These are phyloP conservation scores for Drosophila ezoana DNA, from an alignment of 2,888 invertebrate species.

Conservation along the genomic window DNA sequence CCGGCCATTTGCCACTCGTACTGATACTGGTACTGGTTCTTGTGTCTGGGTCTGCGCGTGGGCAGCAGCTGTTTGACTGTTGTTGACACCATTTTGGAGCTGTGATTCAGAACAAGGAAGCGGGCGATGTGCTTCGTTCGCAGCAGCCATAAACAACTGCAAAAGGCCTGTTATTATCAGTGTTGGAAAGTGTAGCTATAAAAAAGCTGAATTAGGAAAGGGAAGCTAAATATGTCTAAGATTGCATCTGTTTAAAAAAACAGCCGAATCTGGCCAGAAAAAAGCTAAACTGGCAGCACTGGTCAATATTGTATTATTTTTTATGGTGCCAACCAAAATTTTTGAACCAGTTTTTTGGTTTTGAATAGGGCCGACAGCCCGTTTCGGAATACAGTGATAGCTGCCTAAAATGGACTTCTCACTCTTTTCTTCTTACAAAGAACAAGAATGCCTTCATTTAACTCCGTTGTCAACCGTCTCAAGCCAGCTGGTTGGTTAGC, in stretches of 20 bases:
- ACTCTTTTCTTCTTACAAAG: too few species aligned
- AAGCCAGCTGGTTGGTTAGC: conserved; percentile 2
- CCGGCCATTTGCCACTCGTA: background rate
- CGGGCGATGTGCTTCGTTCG: too few species aligned
- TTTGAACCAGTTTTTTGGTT: background rate
- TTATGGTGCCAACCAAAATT: conserved; percentile 9
- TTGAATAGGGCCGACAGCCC: background rate
- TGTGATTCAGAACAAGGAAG: conserved; percentile 34
- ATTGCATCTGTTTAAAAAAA: too few species aligned
- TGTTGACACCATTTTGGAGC: conserved; percentile 65
- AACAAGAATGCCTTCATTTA: background rate
- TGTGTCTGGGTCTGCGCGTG: conserved; percentile 36
- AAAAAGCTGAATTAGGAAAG: too few species aligned
- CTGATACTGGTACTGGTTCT: conserved; percentile 38
- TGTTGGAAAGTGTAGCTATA: too few species aligned
- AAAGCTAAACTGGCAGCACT: too few species aligned
- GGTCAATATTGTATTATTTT: background rate
- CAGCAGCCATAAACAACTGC: background rate
- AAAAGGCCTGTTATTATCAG: background rate
- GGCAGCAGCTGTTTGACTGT: conserved; percentile 46
- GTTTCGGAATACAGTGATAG: background rate
- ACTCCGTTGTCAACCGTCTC: conserved; percentile 4
- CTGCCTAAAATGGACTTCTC: too few species aligned
- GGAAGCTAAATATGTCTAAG: too few species aligned
- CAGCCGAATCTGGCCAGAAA: too few species aligned